phyloP scores from a whole-genome alignment of 2,888 invertebrate genomes.

The Drosophila stalkeri region DNA sequence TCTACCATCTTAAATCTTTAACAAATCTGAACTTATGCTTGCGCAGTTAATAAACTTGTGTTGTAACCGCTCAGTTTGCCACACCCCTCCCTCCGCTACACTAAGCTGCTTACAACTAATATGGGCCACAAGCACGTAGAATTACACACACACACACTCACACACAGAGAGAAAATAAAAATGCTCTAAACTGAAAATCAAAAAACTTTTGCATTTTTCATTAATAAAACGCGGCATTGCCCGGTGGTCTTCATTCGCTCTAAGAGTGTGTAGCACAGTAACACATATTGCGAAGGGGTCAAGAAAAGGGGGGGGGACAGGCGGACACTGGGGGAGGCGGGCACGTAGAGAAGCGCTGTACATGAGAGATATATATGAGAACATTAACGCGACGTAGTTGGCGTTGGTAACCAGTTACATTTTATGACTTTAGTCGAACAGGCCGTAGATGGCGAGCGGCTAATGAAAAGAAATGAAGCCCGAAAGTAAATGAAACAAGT shows the following conservation, averaged over 20 bases:
- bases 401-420: slow-evolving; percentile 73
- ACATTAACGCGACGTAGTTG: slow-evolving; percentile 60
- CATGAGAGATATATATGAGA: slow-evolving; percentile 71
- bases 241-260: slow-evolving; percentile 20
- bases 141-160: slow-evolving; percentile 16
- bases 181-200: slow-evolving; percentile 26
- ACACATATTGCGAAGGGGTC: slow-evolving; percentile 58
- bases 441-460: slow-evolving; percentile 65
- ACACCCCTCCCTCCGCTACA: slow-evolving; percentile 5
- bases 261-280: slow-evolving; percentile 53
- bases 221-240: slow-evolving; percentile 69
- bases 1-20: background rate
- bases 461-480: slow-evolving; percentile 77
- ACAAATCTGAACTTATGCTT: slow-evolving; percentile 9
- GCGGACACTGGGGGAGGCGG: slow-evolving; percentile 8
- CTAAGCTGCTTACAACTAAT: slow-evolving; percentile 40
- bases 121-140: slow-evolving; percentile 67
- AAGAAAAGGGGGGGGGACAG: background rate
- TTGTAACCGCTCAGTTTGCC: slow-evolving; percentile 43
- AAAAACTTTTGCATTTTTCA: slow-evolving; percentile 72
- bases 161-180: slow-evolving; percentile 14
- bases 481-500: slow-evolving; percentile 67
- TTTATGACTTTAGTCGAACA: slow-evolving; percentile 68
- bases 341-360: slow-evolving; percentile 25
- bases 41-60: slow-evolving; percentile 48